phyloP scores from a whole-genome alignment of 2,888 invertebrate species.

The Allolobophora icterica region DNA sequence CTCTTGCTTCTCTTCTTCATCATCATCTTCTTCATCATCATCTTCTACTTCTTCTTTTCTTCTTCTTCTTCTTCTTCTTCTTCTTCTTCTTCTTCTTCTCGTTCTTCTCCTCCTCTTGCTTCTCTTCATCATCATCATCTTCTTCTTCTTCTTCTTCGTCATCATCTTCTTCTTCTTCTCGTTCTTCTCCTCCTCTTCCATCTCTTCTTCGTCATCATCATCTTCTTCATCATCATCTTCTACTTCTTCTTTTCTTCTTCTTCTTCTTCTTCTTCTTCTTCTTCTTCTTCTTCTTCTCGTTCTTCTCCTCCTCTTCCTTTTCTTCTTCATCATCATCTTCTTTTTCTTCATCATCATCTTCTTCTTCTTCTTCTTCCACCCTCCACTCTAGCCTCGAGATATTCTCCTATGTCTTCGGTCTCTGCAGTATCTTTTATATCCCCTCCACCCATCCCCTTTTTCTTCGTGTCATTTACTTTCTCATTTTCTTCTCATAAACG shows the following conservation, averaged over 20 bases:
- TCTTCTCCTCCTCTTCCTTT: too few species aligned
- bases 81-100: not conserved
- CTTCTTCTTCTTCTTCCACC: not conserved
- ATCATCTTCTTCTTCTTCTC: not conserved
- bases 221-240: not conserved
- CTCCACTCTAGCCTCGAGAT: too few species aligned
- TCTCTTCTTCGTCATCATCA: not conserved
- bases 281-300: not conserved
- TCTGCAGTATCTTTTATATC: too few species aligned
- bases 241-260: not conserved
- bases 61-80: not conserved
- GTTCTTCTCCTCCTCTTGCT: too few species aligned
- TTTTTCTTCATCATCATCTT: not conserved
- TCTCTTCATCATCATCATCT: not conserved
- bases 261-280: too few species aligned
- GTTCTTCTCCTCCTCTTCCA: too few species aligned
- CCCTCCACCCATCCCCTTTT: too few species aligned
- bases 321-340: too few species aligned
- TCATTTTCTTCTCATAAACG: too few species aligned
- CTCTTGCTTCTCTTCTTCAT: too few species aligned
- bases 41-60: not conserved
- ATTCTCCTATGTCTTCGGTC: too few species aligned
- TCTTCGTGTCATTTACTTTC: too few species aligned
- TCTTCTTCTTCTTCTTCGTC: not conserved
- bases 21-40: not conserved